Evolutionary conservation across 2,113 vertebrate species (phyloP).

Genomic region (Charadrius vociferus): DNA sequence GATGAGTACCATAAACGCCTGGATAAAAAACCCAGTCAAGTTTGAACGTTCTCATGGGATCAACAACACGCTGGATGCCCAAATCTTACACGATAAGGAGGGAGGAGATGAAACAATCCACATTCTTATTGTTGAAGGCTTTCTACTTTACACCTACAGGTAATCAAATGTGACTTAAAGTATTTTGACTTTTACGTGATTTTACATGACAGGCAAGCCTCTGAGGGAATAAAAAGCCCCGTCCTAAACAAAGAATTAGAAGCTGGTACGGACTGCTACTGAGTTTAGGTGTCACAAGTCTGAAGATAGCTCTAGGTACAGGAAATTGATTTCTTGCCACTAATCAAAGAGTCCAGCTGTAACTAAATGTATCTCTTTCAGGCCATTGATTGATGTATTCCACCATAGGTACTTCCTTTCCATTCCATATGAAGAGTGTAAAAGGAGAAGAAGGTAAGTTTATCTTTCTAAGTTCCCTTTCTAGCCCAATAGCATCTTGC

Average conservation of each 20-base stretch:
- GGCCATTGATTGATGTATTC: conserved; percentile 90
- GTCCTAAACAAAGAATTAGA: background rate
- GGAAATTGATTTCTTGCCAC: background rate
- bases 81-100: conserved; percentile 65
- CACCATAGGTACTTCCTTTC: conserved; percentile 91
- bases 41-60: conserved; percentile 94
- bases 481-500: background rate
- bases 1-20: conserved; percentile 92
- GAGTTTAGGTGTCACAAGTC: background rate
- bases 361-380: conserved; percentile 40
- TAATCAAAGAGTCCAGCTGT: background rate
- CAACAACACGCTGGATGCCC: conserved; percentile 80
- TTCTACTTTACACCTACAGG: conserved; percentile 92
- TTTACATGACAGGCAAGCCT: background rate
- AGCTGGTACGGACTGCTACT: background rate
- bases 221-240: background rate
- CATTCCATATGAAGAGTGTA: conserved; percentile 94
- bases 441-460: conserved; percentile 89
- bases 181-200: background rate
- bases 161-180: conserved; percentile 32
- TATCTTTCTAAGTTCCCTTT: background rate
- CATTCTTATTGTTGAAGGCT: conserved; percentile 94
- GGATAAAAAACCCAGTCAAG: conserved; percentile 88
- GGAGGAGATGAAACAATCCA: conserved; percentile 76
- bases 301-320: background rate